phyloP scores from a whole-genome alignment of 2,113 vertebrate species.

The Xerus inauris region DNA sequence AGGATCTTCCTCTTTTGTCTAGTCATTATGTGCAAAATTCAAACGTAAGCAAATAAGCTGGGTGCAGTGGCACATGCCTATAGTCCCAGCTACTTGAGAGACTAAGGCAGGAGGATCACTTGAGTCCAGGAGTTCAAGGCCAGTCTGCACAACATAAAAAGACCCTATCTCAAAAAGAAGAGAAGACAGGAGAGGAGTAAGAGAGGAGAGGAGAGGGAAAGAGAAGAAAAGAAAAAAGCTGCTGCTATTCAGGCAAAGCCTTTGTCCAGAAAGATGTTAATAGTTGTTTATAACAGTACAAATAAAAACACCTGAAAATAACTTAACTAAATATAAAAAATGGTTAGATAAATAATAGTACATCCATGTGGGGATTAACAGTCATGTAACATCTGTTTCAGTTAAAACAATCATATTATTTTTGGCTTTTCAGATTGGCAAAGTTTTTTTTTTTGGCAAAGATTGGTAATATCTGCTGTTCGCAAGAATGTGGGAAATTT shows the following conservation, averaged over 20 bases:
- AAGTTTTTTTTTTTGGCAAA: background rate
- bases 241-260: background rate
- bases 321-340: background rate
- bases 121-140: background rate
- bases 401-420: slow-evolving; percentile 49
- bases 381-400: background rate
- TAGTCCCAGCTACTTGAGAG: background rate
- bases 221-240: no score
- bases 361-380: background rate
- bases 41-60: background rate
- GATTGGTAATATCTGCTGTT: slow-evolving; percentile 52
- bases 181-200: background rate
- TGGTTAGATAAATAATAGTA: background rate
- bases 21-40: background rate
- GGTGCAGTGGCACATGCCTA: background rate
- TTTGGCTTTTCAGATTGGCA: slow-evolving; percentile 40
- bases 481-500: slow-evolving; percentile 37
- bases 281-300: background rate
- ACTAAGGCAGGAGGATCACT: background rate
- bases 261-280: background rate
- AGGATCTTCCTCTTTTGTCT: background rate
- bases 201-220: no score
- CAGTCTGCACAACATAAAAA: background rate
- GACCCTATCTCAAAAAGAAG: background rate
- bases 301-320: slow-evolving; percentile 26